Evolutionary conservation across 1,140 invertebrate species (phyloP), one percentile per base, ranked within the genome.

Genomic region (Tetranychus urticae): DNA sequence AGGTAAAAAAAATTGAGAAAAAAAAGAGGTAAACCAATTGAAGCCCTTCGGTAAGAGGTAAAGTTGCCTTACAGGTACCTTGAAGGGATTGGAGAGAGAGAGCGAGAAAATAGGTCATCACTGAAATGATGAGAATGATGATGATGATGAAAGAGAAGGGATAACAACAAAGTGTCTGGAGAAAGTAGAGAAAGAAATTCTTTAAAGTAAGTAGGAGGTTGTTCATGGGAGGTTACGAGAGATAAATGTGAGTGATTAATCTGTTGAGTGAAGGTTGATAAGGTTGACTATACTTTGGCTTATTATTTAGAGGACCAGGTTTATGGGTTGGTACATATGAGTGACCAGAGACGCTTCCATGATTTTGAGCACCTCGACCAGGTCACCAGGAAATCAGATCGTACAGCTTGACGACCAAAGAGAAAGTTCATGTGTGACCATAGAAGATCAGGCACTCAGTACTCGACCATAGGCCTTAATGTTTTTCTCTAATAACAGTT

Each of bases 381-480:
- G 39, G 39, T 6, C 5, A 6, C 39, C 39, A 42, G 10, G 5
- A 10, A 6, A 52, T 52, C 6, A n/a, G 50, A 57, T 35, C 31
- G n/a, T n/a, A 55, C 58, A 7, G 61, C 64, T 14, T 62, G 36
- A 5, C 56, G 42, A 1, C 50, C 66, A 8, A 60, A 35, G 3
- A 62, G 36, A 58, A 64, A 67, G 39, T 67, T 66, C 5, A 46
- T 39, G 35, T 67, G 66, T 31, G 59, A 61, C 60, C 64, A 67
- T 1, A 42, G 33, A 14, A 42, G 58, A 39, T 61, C 23, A 3
- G 64, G 62, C 14, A 67, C 61, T 31, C 23, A n/a, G 34, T 23
- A 59, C 35, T 31, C 61, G n/a, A 8, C n/a, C 50, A n/a, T 31
- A n/a, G 23, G 23, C 23, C 23, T 23, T 0, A 23, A 23, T 23